Evolutionary conservation across 2,113 vertebrate species (phyloP).

Genomic region (Cyanoderma ruficeps): DNA sequence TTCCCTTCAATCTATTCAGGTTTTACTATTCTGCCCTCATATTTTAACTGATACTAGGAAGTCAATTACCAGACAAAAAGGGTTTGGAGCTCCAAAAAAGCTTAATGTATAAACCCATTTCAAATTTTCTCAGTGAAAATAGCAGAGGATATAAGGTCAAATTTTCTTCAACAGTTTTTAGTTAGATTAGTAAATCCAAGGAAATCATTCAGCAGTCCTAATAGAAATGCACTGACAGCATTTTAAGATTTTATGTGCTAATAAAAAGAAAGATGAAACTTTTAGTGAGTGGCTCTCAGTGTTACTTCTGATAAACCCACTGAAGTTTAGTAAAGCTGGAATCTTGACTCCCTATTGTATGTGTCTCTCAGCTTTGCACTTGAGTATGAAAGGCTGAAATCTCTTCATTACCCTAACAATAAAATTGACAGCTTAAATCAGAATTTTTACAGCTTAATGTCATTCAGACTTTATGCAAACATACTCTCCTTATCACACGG

Average conservation of each 20-base stretch:
- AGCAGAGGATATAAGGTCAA: neutral
- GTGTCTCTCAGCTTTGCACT: neutral
- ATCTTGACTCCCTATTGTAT: neutral
- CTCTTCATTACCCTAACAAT: neutral
- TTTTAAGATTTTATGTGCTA: neutral
- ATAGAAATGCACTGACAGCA: neutral
- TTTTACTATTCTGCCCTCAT: neutral
- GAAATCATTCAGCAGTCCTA: neutral
- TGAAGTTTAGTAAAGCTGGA: neutral
- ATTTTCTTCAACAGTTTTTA: conserved; percentile 46
- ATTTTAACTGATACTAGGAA: neutral
- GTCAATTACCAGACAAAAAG: neutral
- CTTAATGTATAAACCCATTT: conserved; percentile 1
- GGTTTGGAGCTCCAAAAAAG: neutral
- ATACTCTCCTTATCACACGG: neutral
- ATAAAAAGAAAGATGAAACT: neutral
- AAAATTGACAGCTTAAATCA: neutral
- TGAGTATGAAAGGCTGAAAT: neutral
- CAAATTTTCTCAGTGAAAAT: conserved; percentile 30
- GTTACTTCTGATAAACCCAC: neutral
- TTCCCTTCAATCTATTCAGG: neutral
- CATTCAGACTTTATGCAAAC: neutral
- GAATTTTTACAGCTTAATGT: neutral
- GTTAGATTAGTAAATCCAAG: neutral
- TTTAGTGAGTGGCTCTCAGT: neutral